Percentiles rank a stretch among this genome's conserved stretches.
Evolutionary conservation across 2,113 vertebrate species (phyloP).

Genomic region (Garra rufa): DNA sequence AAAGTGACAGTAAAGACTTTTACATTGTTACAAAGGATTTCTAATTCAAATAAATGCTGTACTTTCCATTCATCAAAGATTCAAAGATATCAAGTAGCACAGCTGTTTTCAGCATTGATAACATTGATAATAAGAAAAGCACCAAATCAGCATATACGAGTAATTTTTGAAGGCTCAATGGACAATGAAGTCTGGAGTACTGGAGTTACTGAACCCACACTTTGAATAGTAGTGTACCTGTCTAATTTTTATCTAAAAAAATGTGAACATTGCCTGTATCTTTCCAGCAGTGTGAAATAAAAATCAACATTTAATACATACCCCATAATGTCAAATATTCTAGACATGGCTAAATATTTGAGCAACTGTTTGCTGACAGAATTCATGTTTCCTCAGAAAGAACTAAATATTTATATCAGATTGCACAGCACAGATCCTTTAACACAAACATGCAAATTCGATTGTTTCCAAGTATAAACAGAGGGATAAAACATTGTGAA

Average conservation of each 20-base stretch:
- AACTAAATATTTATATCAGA: constrained; percentile 35
- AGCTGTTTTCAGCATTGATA: neutral
- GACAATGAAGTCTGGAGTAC: too few relatives aligned
- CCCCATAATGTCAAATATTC: neutral
- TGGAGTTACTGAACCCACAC: too few relatives aligned
- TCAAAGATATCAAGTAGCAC: neutral
- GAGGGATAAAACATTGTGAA: constrained; percentile 55
- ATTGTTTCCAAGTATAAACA: constrained; percentile 45
- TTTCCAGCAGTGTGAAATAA: neutral
- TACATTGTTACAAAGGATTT: neutral
- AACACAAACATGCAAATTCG: constrained; percentile 15
- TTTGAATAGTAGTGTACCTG: neutral
- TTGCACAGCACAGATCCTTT: neutral
- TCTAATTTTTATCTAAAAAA: neutral
- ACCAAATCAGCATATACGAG: neutral
- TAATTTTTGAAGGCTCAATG: neutral
- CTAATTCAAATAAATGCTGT: neutral
- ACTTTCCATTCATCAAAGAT: neutral
- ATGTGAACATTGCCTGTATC: neutral
- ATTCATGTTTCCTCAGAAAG: constrained; percentile 38
- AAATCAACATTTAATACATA: neutral
- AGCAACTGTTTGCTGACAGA: neutral
- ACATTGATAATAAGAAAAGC: neutral
- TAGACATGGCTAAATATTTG: constrained; percentile 9
- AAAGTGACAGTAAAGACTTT: neutral